A percentile compares a stretch with the other conserved stretches of the same genome.
Conservation (phyloP, 1,140 invertebrate genomes). For the Penaeus indicus region DNA sequence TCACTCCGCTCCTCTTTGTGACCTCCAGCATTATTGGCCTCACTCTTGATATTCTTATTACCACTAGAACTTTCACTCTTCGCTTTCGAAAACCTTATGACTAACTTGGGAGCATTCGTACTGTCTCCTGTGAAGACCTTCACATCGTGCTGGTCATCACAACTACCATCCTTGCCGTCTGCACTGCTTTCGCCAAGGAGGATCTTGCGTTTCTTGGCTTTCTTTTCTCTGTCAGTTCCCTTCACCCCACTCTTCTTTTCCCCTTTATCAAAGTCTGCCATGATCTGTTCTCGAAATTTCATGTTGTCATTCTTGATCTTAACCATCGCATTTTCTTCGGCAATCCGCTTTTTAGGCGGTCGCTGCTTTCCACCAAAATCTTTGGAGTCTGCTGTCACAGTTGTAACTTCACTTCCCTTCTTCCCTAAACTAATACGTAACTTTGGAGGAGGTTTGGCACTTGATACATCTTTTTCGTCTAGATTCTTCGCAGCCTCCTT, state of each 20-base stretch:
- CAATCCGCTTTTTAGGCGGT: constrained; percentile 83
- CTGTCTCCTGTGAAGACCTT: constrained; percentile 49
- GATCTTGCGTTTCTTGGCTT: constrained; percentile 70
- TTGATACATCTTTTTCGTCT: constrained; percentile 32
- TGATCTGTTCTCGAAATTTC: constrained; percentile 86
- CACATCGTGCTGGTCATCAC: constrained; percentile 40
- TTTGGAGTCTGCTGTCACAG: constrained; percentile 59
- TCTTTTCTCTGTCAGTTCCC: constrained; percentile 74
- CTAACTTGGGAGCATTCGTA: constrained; percentile 56
- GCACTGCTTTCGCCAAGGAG: constrained; percentile 21
- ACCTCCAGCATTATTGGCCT: background rate
- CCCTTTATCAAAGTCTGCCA: constrained; percentile 79
- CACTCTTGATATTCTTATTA: constrained; percentile 32
- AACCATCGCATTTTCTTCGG: constrained; percentile 76
- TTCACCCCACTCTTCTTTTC: constrained; percentile 67
- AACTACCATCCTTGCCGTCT: constrained; percentile 39
- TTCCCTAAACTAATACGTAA: constrained; percentile 67
- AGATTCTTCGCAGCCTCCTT: constrained; percentile 67
- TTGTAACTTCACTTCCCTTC: constrained; percentile 63
- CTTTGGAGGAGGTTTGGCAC: constrained; percentile 57
- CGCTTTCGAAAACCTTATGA: constrained; percentile 43
- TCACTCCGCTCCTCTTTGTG: constrained; percentile 3
- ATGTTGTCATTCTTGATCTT: constrained; percentile 86
- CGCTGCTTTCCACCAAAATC: constrained; percentile 72
- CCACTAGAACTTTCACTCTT: constrained; percentile 45